Conservation (phyloP, 2,113 vertebrate genomes). For the Tragelaphus scriptus region DNA sequence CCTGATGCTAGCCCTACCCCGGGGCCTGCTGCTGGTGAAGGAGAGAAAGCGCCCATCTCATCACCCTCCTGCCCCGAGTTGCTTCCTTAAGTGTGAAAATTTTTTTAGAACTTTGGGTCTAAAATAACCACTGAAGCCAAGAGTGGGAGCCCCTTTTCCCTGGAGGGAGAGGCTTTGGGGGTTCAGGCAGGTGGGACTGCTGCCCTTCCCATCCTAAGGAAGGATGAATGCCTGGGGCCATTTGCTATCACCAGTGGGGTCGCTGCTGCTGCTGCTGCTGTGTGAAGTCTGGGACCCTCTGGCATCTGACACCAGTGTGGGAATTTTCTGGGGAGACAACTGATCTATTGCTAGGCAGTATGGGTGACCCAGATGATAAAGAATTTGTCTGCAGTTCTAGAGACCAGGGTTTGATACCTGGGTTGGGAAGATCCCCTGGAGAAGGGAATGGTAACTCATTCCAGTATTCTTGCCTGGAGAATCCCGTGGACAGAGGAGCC, state of each 20-base stretch:
- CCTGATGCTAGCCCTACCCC: neutral
- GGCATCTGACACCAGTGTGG: neutral
- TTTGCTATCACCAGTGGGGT: neutral
- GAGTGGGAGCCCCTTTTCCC: neutral
- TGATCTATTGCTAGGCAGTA: no score
- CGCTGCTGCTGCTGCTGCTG: neutral
- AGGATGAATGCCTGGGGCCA: neutral
- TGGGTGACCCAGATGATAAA: no score
- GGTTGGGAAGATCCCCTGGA: neutral
- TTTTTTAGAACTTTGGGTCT: neutral
- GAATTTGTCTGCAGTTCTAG: neutral
- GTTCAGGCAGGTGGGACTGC: neutral
- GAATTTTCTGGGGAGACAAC: neutral
- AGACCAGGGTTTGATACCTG: neutral
- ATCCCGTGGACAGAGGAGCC: neutral
- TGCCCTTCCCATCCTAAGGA: neutral
- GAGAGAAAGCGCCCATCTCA: neutral
- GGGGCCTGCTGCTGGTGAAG: neutral
- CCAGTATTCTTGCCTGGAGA: neutral
- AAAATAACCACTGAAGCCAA: neutral
- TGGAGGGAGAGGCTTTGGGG: neutral
- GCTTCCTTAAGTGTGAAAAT: neutral
- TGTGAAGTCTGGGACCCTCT: neutral
- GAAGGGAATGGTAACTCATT: neutral
- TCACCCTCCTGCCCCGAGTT: fast-evolving